Conservation (phyloP, 2,113 vertebrate genomes). For the Chamaea fasciata region DNA sequence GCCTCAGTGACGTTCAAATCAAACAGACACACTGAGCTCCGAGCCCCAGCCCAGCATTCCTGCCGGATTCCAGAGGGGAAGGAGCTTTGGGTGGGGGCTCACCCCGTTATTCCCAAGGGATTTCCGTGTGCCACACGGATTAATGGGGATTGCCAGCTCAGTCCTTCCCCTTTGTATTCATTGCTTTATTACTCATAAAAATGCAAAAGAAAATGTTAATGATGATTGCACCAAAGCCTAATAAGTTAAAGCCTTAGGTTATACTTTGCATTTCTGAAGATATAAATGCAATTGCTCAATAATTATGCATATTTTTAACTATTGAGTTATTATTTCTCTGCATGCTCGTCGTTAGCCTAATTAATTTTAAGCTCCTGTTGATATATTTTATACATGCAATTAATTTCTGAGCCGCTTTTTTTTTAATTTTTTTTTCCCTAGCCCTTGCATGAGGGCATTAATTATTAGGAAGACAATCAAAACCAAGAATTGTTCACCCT, state of each 20-base stretch:
- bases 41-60: not conserved
- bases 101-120: not conserved
- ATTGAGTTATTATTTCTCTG: slow-evolving; percentile 63
- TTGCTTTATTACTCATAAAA: slow-evolving; percentile 61
- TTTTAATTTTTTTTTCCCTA: not conserved
- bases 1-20: rapidly evolving
- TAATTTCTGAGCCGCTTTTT: slow-evolving; percentile 32
- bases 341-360: slow-evolving; percentile 64
- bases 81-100: not conserved
- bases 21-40: not conserved
- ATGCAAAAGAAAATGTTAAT: slow-evolving; percentile 72
- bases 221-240: slow-evolving; percentile 74
- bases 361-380: slow-evolving; percentile 66
- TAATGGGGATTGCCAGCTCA: slow-evolving; percentile 2
- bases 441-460: not conserved
- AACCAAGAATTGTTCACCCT: not conserved
- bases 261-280: slow-evolving; percentile 59
- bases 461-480: not conserved
- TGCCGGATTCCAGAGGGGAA: not conserved
- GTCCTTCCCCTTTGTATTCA: slow-evolving; percentile 6
- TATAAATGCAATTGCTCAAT: slow-evolving; percentile 71
- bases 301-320: slow-evolving; percentile 71
- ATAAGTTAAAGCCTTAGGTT: slow-evolving; percentile 71
- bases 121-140: not conserved
- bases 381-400: slow-evolving; percentile 48